Evolutionary conservation across 2,113 vertebrate genomes (phyloP).

Genomic region (Heliornis fulica): DNA sequence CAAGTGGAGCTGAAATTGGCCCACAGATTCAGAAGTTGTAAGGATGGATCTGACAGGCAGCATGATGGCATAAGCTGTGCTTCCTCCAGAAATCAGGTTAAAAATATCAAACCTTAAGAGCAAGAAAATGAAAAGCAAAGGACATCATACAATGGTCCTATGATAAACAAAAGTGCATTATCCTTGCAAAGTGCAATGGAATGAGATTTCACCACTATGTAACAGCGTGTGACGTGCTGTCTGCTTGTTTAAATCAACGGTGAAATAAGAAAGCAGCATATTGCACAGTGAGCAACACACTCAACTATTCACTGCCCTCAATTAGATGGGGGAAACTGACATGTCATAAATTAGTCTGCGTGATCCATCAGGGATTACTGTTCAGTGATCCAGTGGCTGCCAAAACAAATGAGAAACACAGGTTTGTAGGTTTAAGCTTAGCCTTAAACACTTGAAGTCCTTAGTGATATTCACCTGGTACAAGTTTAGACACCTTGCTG

Average conservation of each 20-base stretch:
- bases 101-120: slow-evolving; percentile 33
- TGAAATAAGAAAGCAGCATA: neutral
- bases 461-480: neutral
- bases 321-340: neutral
- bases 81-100: neutral
- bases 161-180: neutral
- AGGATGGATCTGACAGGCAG: neutral
- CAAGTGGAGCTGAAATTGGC: neutral
- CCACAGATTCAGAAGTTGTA: neutral
- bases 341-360: neutral
- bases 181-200: neutral
- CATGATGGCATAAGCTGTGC: neutral
- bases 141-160: neutral
- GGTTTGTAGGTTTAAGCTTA: neutral
- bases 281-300: neutral
- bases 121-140: slow-evolving; percentile 5
- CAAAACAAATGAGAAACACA: fast-evolving
- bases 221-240: neutral
- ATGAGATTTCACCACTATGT: neutral
- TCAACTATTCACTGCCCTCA: neutral
- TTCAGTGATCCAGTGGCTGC: neutral
- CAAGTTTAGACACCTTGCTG: neutral
- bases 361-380: neutral
- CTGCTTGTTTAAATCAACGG: neutral
- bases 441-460: neutral